phyloP scores from a whole-genome alignment of 2,888 invertebrate genomes.

The Eurytoma californica region DNA sequence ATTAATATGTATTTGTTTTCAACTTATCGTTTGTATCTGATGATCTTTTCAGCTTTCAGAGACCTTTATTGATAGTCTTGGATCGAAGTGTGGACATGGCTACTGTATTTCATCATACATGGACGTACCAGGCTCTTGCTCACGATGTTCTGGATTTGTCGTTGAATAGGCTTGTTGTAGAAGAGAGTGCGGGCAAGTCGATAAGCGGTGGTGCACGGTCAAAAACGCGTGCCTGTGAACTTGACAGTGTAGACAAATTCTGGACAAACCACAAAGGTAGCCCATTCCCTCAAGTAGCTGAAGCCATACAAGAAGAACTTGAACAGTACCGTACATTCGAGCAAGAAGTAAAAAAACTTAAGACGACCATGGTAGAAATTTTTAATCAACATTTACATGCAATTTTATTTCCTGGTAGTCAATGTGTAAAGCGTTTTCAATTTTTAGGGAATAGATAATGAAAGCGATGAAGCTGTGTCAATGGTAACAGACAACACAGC shows the following conservation, averaged over 20 bases:
- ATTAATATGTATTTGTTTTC: conserved; percentile 5
- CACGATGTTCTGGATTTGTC: conserved; percentile 97
- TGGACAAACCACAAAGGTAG: conserved; percentile 97
- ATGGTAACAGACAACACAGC: conserved; percentile 94
- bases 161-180: conserved; percentile 87
- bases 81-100: conserved; percentile 98
- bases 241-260: conserved; percentile 92
- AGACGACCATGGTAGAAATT: conserved; percentile 86
- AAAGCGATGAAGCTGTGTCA: conserved; percentile 88
- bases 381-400: background rate
- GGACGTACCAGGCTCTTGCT: conserved; percentile 99
- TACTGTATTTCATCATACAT: conserved; percentile 98
- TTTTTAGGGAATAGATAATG: conserved; percentile 87
- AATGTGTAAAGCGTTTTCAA: background rate
- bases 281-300: conserved; percentile 95
- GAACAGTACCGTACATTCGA: conserved; percentile 96
- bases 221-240: conserved; percentile 92
- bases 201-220: conserved; percentile 81
- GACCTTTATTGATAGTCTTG: conserved; percentile 93
- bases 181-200: conserved; percentile 78
- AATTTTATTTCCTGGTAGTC: background rate
- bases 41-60: conserved; percentile 86
- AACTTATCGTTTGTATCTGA: background rate
- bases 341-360: conserved; percentile 96
- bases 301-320: conserved; percentile 98